phyloP scores from a whole-genome alignment of 92 coral and sea anemone genomes.

The Phenganax subtilis region DNA sequence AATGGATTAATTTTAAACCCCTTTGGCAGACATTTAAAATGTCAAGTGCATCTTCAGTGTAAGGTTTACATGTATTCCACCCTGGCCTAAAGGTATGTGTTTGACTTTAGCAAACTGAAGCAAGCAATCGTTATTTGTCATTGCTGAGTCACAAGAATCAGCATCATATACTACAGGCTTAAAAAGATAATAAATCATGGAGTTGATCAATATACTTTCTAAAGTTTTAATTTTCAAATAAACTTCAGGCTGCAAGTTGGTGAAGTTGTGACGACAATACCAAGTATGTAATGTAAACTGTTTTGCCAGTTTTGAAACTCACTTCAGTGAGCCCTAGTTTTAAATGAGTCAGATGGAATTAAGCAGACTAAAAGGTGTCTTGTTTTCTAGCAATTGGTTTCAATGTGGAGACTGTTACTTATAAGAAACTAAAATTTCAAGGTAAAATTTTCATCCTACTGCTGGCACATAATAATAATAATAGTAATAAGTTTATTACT shows the following conservation, averaged over 20 bases:
- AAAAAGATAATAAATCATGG: no score
- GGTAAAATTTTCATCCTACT: conserved; percentile 41
- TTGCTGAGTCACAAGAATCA: no score
- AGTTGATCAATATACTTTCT: background rate
- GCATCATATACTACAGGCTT: no score
- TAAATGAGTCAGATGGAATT: no score
- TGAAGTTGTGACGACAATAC: conserved; percentile 97
- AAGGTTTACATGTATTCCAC: no score
- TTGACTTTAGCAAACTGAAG: no score
- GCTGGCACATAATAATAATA: no score
- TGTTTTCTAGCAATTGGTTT: conserved; percentile 83
- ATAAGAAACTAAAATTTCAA: conserved; percentile 95
- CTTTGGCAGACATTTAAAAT: no score
- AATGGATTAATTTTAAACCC: no score
- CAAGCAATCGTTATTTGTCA: no score
- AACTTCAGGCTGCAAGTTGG: conserved; percentile 87
- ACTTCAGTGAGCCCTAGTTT: background rate
- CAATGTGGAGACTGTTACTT: conserved; percentile 98
- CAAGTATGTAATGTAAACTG: conserved; percentile 57
- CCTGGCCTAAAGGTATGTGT: no score
- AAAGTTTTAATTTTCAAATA: background rate
- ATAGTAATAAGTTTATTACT: background rate
- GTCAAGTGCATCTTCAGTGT: no score
- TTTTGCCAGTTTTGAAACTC: background rate
- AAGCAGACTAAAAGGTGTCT: background rate